Conservation (phyloP, 2,888 invertebrate genomes). For the Cheilosia variabilis region DNA sequence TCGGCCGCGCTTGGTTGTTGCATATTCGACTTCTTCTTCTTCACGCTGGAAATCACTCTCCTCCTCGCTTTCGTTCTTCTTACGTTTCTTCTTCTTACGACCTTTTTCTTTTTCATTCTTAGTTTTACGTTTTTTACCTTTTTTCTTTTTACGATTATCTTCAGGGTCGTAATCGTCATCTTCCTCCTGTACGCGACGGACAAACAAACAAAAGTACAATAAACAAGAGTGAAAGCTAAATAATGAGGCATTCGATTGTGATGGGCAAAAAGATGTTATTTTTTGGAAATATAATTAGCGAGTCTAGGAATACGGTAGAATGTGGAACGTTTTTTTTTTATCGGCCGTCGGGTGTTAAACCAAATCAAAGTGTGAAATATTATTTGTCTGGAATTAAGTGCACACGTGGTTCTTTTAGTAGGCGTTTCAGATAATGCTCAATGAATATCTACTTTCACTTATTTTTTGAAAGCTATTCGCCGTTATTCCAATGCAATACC, state of each 20-base stretch:
- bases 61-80: conserved; percentile 96
- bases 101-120: conserved; percentile 96
- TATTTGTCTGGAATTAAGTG: not conserved
- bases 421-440: too few species aligned
- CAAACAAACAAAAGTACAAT: conserved; percentile 33
- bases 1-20: conserved; percentile 82
- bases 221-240: conserved; percentile 47
- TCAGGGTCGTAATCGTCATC: conserved; percentile 95
- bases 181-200: conserved; percentile 81
- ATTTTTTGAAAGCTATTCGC: too few species aligned
- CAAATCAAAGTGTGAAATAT: not conserved
- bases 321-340: conserved; percentile 22
- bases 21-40: conserved; percentile 88
- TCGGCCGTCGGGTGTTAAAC: not conserved
- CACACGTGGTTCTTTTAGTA: too few species aligned
- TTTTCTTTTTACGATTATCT: conserved; percentile 93
- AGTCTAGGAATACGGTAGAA: conserved; percentile 49
- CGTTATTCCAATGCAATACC: too few species aligned
- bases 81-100: conserved; percentile 97
- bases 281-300: conserved; percentile 61
- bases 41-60: conserved; percentile 91
- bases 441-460: too few species aligned
- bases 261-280: conserved; percentile 13
- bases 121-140: conserved; percentile 97
- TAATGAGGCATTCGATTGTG: conserved; percentile 40